Evolutionary conservation across 2,797 vertebrate genomes (phyloP).

Genomic region (Dryobates pubescens): DNA sequence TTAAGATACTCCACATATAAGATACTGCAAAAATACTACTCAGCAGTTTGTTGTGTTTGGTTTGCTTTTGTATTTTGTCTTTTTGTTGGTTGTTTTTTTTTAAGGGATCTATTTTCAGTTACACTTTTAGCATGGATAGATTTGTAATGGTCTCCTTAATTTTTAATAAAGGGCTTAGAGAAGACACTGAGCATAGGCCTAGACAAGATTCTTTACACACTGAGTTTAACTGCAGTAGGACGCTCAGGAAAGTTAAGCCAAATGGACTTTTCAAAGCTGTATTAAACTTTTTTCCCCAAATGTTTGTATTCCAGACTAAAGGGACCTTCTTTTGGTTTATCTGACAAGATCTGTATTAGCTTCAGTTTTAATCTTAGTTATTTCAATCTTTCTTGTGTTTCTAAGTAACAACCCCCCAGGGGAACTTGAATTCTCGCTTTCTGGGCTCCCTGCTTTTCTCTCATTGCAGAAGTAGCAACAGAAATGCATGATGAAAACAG

Average conservation of each 20-base stretch:
- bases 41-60: neutral
- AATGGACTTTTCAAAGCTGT: neutral
- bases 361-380: neutral
- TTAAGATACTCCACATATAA: neutral
- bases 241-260: neutral
- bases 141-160: neutral
- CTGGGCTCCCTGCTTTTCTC: neutral
- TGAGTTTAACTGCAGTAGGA: neutral
- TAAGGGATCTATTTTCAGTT: neutral
- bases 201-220: neutral
- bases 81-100: no score
- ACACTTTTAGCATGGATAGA: neutral
- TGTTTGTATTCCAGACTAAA: neutral
- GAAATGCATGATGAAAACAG: neutral
- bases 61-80: neutral
- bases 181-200: neutral
- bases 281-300: neutral
- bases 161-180: neutral
- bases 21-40: neutral
- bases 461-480: neutral
- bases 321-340: neutral
- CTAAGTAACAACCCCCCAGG: neutral
- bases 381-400: conserved; percentile 5
- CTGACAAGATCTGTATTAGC: neutral
- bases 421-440: neutral